Evolutionary conservation across 2,888 invertebrate species (phyloP), one percentile per base, ranked within the genome.

Genomic region (Lasiommata megera): DNA sequence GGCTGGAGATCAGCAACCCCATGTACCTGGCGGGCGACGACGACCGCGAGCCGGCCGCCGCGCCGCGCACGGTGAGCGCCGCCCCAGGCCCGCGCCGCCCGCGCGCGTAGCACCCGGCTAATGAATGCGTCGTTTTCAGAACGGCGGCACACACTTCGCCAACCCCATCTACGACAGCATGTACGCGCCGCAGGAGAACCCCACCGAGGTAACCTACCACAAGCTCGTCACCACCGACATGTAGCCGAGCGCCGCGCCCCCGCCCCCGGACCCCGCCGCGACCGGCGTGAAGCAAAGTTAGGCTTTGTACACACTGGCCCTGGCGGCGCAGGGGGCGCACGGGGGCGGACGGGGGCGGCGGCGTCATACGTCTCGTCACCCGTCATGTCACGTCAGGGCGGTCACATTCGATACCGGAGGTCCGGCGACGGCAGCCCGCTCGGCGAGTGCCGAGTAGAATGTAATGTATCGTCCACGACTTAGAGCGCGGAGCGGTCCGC

Each of bases 161-260:
- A 96, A 96, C 86, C 96, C 96, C 0, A 95, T 96, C 44, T 97
- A 97, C 84, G 96, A 96, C 73, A 95, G 95, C 50, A 94, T 96
- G 91, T 96, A 95, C 82, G 91, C 92, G 65, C 77, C 84, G 62
- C 78, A 69, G 58, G 79, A 75, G 64, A 65, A 69, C 60, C 79
- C 82, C 47, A 61, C 74, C 0, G 84, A 84, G 80, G 82, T 82
- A 61, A n/a, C 58, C 17, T 54, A 57, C 51, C 17, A 23, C 58
- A 46, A 23, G 23, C 23, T 23, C 23, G n/a, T n/a, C n/a, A 23
- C 3, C 23, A 23, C 23, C 23, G 23, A 23, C 23, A 23, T 3
- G 11, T 34, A 9, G 34, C 34, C 31, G 31, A 28, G 47, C 44
- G 41, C 37, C 44, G 38, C 46, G 16, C 43, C 12, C 12, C 14